Evolutionary conservation across 1,140 invertebrate species (phyloP).

Genomic region (Drosophila jambulina): DNA sequence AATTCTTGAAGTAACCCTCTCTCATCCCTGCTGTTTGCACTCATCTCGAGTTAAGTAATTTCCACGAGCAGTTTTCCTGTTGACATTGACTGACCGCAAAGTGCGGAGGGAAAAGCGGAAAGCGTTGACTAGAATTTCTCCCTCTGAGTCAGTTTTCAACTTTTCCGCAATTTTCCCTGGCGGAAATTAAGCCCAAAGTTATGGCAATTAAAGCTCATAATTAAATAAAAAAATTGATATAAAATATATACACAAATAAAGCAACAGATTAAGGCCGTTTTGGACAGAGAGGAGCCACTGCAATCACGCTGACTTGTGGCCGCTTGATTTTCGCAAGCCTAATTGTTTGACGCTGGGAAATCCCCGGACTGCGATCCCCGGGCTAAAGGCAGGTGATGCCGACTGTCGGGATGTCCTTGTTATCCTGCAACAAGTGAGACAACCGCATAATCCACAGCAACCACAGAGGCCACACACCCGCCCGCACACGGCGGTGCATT

Average conservation of each 20-base stretch:
- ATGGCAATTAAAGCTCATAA: neutral
- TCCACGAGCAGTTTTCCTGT: slow-evolving; percentile 33
- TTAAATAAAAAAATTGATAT: neutral
- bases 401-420: slow-evolving; percentile 6
- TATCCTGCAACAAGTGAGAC: slow-evolving; percentile 70
- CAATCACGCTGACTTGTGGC: slow-evolving; percentile 17
- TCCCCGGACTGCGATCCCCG: neutral
- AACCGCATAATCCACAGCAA: slow-evolving; percentile 78
- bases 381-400: slow-evolving; percentile 17
- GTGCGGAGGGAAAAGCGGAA: neutral
- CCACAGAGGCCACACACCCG: slow-evolving; percentile 70
- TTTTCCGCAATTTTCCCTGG: neutral
- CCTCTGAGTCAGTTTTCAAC: neutral
- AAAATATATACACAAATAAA: neutral
- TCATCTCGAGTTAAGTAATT: slow-evolving; percentile 49
- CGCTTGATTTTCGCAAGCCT: slow-evolving; percentile 18
- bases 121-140: slow-evolving; percentile 9
- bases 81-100: slow-evolving; percentile 44
- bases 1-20: slow-evolving; percentile 31
- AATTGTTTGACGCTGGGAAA: slow-evolving; percentile 14
- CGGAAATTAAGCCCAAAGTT: neutral
- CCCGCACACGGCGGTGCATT: slow-evolving; percentile 56
- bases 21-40: slow-evolving; percentile 10
- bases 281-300: neutral
- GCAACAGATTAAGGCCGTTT: neutral